Evolutionary conservation across 2,888 invertebrate species (phyloP).

Genomic region (Geophilus truncorum): DNA sequence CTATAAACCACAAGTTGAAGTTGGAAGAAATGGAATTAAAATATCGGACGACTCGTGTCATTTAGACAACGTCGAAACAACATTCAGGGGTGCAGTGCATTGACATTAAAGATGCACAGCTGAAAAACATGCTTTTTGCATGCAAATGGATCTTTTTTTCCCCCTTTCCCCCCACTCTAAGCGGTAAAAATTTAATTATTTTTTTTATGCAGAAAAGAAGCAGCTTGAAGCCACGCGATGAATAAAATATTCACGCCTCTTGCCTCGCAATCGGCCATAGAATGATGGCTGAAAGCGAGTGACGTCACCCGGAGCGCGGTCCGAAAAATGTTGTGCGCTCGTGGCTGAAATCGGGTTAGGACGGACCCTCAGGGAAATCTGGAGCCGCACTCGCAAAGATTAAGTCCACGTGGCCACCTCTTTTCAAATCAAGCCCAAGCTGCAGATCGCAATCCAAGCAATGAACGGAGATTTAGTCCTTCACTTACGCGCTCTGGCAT

Average conservation of each 20-base stretch:
- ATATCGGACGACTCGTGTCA: too few species aligned
- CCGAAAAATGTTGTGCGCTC: slow-evolving; percentile 1
- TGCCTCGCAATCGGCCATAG: background rate
- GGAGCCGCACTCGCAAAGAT: slow-evolving; percentile 13
- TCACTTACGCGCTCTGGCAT: background rate
- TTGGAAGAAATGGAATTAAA: too few species aligned
- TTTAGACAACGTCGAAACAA: too few species aligned
- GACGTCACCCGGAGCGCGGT: background rate
- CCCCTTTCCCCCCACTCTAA: background rate
- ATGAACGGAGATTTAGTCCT: slow-evolving; percentile 16
- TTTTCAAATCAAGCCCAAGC: background rate
- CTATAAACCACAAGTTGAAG: too few species aligned
- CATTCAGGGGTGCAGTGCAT: too few species aligned
- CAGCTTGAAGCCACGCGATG: background rate
- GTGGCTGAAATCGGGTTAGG: slow-evolving; percentile 3
- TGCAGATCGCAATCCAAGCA: background rate
- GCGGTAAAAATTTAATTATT: slow-evolving; percentile 1
- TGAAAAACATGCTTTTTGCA: background rate
- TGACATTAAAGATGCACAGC: background rate
- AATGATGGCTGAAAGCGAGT: background rate
- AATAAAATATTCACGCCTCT: slow-evolving; percentile 11
- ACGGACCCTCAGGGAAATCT: background rate
- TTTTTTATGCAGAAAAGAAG: background rate
- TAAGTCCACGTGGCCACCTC: slow-evolving; percentile 15
- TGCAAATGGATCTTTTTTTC: background rate